Base-by-base conservation (phyloP, 2,888 invertebrate species). In the Pristionchus fissidentatus region DNA sequence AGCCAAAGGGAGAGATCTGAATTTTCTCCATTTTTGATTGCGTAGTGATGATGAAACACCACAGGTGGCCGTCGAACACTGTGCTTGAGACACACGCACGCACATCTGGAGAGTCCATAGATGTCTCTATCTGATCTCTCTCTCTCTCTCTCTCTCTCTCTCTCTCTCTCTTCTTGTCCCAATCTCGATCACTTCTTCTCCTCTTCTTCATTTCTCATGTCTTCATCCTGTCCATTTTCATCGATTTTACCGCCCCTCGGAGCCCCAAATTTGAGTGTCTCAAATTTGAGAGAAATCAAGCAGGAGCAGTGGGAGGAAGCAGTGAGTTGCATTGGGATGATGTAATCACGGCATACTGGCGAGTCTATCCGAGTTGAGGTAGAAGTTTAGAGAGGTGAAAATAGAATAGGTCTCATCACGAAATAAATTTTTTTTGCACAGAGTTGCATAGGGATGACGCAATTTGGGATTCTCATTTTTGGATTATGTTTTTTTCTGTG, bases 31-130 rank as follows among this genome's bases (percentile, higher is more conserved):
- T 4, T 22, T 55, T 55, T 55, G 7, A 55, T 55, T 15, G n/a
- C 13, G 3, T 55, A 55, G 55, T 55, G 55, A 55, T 55, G 55
- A 55, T 7, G 70, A 5, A 38, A 66, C 26, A 41, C 13, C 22
- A 22, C 26, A 66, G 13, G 1, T 29, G 10, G 29, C 29, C 26
- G 60, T 0, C 52, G 52, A 52, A n/a, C n/a, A n/a, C 29, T 32
- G 8, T 32, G 29, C 60, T 60, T 32, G 60, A 60, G 32, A 43
- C 70, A 70, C 70, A 38, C 43, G 70, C 19, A 57, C 35, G 2
- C 32, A 43, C 70, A 70, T 70, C 70, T 70, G 70, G 70, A n/a
- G n/a, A 70, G 70, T 70, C 70, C 38, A 70, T 70, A 70, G 70
- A 70, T 70, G 70, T 46, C 46, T n/a, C n/a, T n/a, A n/a, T n/a